Evolutionary conservation across 1,140 invertebrate species (phyloP), one percentile per base, ranked within the genome.

Genomic region (Dreissena rostriformis): DNA sequence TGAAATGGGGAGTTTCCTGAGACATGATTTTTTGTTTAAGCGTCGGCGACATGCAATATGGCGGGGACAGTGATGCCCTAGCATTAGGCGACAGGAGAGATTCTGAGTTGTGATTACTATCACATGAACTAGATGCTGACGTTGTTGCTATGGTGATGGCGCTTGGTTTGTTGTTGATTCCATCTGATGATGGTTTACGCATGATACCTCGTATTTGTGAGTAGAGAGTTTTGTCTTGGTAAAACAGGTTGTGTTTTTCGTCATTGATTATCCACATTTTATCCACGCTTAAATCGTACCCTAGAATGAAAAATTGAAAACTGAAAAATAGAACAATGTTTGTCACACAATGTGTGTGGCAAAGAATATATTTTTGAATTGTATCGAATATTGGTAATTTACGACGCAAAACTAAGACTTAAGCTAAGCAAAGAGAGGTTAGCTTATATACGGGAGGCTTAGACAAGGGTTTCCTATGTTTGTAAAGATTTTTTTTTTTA

Each of bases 211-310:
- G 6, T 1, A 82, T 19, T 11, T n/a, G 51, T 19, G 63, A 24
- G 55, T 84, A 84, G 49, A 84, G 72, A 2, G 68, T 68, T n/a
- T 84, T 66, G 65, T 84, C 82, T 28, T 84, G 82, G 74, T 77
- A 77, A 67, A 84, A 84, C n/a, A 84, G 29, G 24, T 78, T 84
- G 67, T 84, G 82, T 72, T 84, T 84, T 51, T 84, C 82, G 0
- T 78, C 82, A 61, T 77, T 71, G 11, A 84, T 26, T 10, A 84
- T 65, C 82, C 82, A 84, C 24, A 77, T 57, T 24, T 72, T 84
- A 17, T 84, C 82, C 12, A 22, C 22, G 14, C 17, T 49, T 11
- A 57, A 49, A 52, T 77, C 66, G 29, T 84, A 84, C n/a, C 82
- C 82, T 84, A 72, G 24, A 68, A 75, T 39, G 49, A 17, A 74